These are phyloP conservation scores for Dicranocentrus wangi DNA, from an alignment of 2,888 invertebrate genomes.

Conservation along the genomic window DNA sequence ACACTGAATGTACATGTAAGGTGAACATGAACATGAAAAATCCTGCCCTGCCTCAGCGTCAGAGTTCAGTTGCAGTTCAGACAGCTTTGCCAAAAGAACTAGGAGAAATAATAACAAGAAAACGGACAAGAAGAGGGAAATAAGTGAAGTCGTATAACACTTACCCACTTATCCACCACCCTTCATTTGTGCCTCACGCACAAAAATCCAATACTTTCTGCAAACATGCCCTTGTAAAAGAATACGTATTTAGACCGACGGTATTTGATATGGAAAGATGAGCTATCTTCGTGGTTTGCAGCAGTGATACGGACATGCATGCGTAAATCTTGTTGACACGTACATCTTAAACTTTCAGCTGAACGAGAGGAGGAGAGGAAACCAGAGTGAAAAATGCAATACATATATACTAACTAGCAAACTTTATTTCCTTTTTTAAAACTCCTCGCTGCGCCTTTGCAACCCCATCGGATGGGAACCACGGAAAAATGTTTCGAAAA, in stretches of 20 bases:
- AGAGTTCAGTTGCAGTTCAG: constrained; percentile 56
- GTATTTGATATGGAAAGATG: too few relatives aligned
- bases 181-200: constrained; percentile 30
- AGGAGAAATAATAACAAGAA: not conserved
- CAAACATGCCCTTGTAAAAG: not conserved
- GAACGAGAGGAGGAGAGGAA: too few relatives aligned
- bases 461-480: too few relatives aligned
- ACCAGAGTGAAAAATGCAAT: too few relatives aligned
- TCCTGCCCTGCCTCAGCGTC: constrained; percentile 17
- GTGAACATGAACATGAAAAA: constrained; percentile 43
- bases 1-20: constrained; percentile 17
- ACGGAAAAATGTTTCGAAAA: too few relatives aligned
- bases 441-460: too few relatives aligned
- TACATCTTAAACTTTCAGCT: too few relatives aligned
- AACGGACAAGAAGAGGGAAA: constrained; percentile 1
- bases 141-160: constrained; percentile 47
- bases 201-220: constrained; percentile 30
- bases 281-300: too few relatives aligned
- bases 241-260: not conserved
- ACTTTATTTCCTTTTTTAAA: too few relatives aligned
- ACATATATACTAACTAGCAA: too few relatives aligned
- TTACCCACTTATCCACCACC: constrained; percentile 55
- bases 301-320: too few relatives aligned
- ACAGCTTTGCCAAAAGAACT: constrained; percentile 18
- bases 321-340: too few relatives aligned